Conservation (phyloP, 2,888 invertebrate genomes). For the Phortica okadai region DNA sequence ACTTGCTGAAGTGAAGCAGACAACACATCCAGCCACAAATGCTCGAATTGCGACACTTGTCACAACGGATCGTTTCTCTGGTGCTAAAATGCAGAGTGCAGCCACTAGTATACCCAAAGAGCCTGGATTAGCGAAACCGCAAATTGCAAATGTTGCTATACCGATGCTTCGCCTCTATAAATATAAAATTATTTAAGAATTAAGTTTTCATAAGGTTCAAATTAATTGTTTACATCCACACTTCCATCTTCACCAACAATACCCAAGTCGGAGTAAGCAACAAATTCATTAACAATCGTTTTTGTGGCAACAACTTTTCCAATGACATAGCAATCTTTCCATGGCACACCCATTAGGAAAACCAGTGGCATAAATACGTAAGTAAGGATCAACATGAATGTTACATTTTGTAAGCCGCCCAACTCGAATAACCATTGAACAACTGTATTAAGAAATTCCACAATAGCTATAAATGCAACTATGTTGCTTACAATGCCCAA, state of each 20-base stretch:
- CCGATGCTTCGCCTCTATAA: slow-evolving; percentile 83
- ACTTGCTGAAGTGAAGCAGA: slow-evolving; percentile 53
- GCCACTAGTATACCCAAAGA: slow-evolving; percentile 90
- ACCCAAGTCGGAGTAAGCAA: slow-evolving; percentile 87
- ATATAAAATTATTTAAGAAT: not conserved
- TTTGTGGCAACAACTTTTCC: slow-evolving; percentile 90
- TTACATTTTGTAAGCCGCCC: slow-evolving; percentile 34
- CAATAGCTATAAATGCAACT: slow-evolving; percentile 50
- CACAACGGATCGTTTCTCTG: slow-evolving; percentile 67
- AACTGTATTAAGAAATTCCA: slow-evolving; percentile 47
- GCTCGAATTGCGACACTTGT: slow-evolving; percentile 33
- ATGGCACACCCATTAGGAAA: slow-evolving; percentile 60
- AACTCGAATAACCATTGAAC: slow-evolving; percentile 49
- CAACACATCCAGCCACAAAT: slow-evolving; percentile 47
- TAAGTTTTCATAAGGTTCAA: not conserved
- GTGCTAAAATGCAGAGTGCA: slow-evolving; percentile 84
- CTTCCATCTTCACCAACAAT: slow-evolving; percentile 76
- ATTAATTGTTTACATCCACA: slow-evolving; percentile 42
- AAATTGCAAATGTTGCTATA: slow-evolving; percentile 91
- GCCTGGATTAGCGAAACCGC: slow-evolving; percentile 92
- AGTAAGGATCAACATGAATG: slow-evolving; percentile 38
- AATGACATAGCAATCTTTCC: slow-evolving; percentile 82
- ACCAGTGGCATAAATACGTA: slow-evolving; percentile 43
- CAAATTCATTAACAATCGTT: slow-evolving; percentile 93
- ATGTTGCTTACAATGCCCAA: slow-evolving; percentile 84